Conservation (phyloP, 35 echinoderm and acorn worm genomes). For the Diadema setosum region DNA sequence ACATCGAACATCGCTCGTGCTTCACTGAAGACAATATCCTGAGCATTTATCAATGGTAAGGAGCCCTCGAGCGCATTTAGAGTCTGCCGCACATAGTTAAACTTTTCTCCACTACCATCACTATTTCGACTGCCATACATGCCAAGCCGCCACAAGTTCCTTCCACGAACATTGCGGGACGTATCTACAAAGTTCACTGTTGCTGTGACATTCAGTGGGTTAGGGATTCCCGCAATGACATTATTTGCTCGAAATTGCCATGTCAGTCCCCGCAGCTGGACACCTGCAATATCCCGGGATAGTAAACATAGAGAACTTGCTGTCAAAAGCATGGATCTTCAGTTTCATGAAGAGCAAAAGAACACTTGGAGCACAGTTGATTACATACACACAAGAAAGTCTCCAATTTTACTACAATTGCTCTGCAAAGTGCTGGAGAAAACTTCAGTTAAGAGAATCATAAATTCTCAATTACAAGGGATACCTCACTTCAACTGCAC, state of each 20-base stretch:
- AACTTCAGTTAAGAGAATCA: too few relatives aligned
- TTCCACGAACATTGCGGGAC: slow-evolving; percentile 52
- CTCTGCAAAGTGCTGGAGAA: too few relatives aligned
- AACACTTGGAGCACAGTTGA: too few relatives aligned
- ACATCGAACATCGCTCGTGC: slow-evolving; percentile 59
- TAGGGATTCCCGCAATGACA: slow-evolving; percentile 71
- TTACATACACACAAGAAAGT: too few relatives aligned
- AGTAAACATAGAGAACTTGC: too few relatives aligned
- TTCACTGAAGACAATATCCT: slow-evolving; percentile 4
- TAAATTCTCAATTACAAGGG: too few relatives aligned
- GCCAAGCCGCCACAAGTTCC: slow-evolving; percentile 71
- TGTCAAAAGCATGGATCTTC: too few relatives aligned
- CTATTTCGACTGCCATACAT: slow-evolving; percentile 64
- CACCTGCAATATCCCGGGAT: slow-evolving; percentile 70
- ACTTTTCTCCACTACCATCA: slow-evolving; percentile 58
- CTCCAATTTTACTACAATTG: too few relatives aligned
- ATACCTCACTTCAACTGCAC: too few relatives aligned
- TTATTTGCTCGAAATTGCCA: slow-evolving; percentile 46
- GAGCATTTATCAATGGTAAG: neutral
- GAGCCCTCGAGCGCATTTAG: slow-evolving; percentile 28
- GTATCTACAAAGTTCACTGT: slow-evolving; percentile 21
- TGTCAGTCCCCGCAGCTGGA: slow-evolving; percentile 47
- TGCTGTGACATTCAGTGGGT: slow-evolving; percentile 59
- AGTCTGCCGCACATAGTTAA: slow-evolving; percentile 78
- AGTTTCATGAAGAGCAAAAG: too few relatives aligned